phyloP scores from a whole-genome alignment of 2,797 vertebrate genomes.

The Ptychadena robeensis region DNA sequence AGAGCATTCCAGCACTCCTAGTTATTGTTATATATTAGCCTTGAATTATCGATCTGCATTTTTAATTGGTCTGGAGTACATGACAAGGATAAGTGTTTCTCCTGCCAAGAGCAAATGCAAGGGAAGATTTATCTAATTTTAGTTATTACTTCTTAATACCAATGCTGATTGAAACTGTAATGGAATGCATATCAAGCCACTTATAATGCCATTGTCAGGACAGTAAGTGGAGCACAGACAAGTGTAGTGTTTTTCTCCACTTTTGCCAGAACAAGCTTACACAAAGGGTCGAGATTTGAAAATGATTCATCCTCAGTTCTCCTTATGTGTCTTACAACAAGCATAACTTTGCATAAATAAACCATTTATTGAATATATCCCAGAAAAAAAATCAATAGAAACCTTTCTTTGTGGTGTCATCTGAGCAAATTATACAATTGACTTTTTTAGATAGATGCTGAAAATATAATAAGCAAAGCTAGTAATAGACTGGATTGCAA shows the following conservation, averaged over 20 bases:
- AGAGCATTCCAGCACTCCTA: neutral
- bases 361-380: neutral
- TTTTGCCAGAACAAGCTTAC: neutral
- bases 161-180: neutral
- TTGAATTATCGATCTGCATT: conserved; percentile 19
- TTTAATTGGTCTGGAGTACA: conserved; percentile 17
- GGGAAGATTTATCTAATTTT: neutral
- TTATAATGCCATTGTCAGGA: neutral
- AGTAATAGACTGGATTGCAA: neutral
- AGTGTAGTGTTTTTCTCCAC: too few species aligned
- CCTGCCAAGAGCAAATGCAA: neutral
- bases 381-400: neutral
- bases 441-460: neutral
- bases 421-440: neutral
- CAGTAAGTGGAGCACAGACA: too few species aligned
- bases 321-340: neutral
- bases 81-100: conserved; percentile 34
- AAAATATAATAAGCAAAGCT: neutral
- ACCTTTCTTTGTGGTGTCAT: neutral
- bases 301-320: neutral
- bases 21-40: conserved; percentile 24
- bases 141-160: conserved; percentile 7
- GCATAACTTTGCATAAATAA: neutral
- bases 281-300: neutral
- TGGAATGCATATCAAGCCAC: neutral